These are phyloP conservation scores for Dione juno DNA, from an alignment of 2,888 invertebrate species.

Conservation along the genomic window DNA sequence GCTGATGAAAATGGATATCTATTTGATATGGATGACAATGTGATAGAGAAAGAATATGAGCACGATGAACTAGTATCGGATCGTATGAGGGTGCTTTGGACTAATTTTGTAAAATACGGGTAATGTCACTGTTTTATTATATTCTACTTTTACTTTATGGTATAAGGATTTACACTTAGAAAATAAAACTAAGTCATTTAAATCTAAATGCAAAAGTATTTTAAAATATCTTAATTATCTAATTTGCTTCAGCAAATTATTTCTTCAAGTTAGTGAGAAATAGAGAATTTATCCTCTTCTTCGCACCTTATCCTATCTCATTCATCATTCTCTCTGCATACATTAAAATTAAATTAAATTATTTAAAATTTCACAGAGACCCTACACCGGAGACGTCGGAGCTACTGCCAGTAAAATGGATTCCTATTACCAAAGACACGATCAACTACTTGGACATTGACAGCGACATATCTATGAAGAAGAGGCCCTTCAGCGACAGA, in stretches of 20 bases:
- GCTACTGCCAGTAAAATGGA: slow-evolving; percentile 58
- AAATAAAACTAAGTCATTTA: no score
- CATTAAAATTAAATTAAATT: no score
- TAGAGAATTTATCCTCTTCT: no score
- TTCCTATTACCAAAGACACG: slow-evolving; percentile 47
- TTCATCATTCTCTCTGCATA: no score
- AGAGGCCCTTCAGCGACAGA: slow-evolving; percentile 53
- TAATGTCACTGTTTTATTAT: slow-evolving; percentile 41
- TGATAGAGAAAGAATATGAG: slow-evolving; percentile 34
- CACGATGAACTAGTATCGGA: slow-evolving; percentile 60
- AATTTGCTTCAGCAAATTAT: no score
- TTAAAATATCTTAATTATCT: no score
- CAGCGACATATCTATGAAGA: slow-evolving; percentile 47
- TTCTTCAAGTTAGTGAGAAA: no score
- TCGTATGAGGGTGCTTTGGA: slow-evolving; percentile 67
- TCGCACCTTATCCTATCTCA: no score
- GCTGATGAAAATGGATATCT: slow-evolving; percentile 64
- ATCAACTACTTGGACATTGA: slow-evolving; percentile 55
- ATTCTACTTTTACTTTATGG: not conserved
- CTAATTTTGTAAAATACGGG: slow-evolving; percentile 70
- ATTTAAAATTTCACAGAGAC: slow-evolving; percentile 43
- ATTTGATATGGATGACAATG: slow-evolving; percentile 51
- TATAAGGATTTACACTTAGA: no score
- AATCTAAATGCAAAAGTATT: no score
- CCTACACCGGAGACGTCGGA: slow-evolving; percentile 58